Evolutionary conservation across 1,140 invertebrate species (phyloP).

Genomic region (Stegodyphus mimosarum): DNA sequence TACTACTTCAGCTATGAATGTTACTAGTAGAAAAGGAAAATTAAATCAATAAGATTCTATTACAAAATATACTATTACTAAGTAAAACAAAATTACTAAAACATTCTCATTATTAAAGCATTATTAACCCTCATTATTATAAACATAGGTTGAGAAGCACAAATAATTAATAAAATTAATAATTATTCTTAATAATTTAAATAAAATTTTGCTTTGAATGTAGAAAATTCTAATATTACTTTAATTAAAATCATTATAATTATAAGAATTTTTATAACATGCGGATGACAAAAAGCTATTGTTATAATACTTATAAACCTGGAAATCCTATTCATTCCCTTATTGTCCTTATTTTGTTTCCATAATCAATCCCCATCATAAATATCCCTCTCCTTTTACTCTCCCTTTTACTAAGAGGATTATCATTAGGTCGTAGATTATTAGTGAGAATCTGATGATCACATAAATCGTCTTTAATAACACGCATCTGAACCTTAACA

Average conservation of each 20-base stretch:
- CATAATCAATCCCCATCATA: not conserved
- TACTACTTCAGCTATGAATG: too few relatives aligned
- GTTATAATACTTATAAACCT: slow-evolving; percentile 1
- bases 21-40: too few relatives aligned
- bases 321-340: slow-evolving; percentile 11
- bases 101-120: too few relatives aligned
- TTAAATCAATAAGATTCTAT: too few relatives aligned
- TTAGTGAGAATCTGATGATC: not conserved
- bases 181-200: slow-evolving; percentile 17
- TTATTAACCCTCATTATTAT: too few relatives aligned
- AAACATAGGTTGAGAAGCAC: too few relatives aligned
- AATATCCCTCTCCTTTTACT: not conserved
- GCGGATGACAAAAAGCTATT: slow-evolving; percentile 28
- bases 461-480: not conserved
- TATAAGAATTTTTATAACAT: slow-evolving; percentile 9
- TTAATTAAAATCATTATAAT: slow-evolving; percentile 4
- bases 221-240: not conserved
- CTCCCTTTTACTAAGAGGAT: not conserved
- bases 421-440: not conserved
- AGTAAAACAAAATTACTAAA: too few relatives aligned
- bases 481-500: not conserved
- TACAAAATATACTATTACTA: too few relatives aligned
- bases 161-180: too few relatives aligned
- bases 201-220: slow-evolving; percentile 28
- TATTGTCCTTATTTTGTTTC: not conserved